Base-by-base conservation (phyloP, 2,113 vertebrate species). In the Holacanthus passer region DNA sequence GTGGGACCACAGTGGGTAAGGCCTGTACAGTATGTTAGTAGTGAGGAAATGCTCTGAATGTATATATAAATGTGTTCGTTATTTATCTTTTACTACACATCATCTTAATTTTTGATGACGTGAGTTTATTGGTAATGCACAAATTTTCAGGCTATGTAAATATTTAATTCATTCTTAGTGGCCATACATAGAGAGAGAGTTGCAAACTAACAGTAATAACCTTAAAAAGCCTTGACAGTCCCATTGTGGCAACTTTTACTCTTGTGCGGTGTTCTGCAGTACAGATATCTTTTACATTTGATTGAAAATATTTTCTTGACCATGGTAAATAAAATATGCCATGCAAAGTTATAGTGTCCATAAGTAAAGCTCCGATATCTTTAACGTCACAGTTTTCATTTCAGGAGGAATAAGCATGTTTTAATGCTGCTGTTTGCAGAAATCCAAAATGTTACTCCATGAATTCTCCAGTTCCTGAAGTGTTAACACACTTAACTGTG, bases 1-100 rank as follows among this genome's bases (percentile, higher is more conserved):
- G 76, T 96, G 96, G 96, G 95, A 96, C 84, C 93, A 95, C 65
- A 94, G 94, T 60, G 95, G 96, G 96, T 96, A 93, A 93, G 95
- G 53, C 53, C 11, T 50, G 5, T 9, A 37, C 11, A 27, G 19
- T 22, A 56, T 55, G 53, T 37, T 58, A 27, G 32, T 12, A 8
- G 20, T 41, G 32, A 27, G 20, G 39, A 27, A 11, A 65, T 14
- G 5, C 41, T 7, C 35, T 37, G 35, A 37, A 37, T 37, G 8
- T 5, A 5, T 5, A 37, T n/a, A n/a, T n/a, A n/a, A n/a, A n/a
- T 37, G 35, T 8, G 8, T 37, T 2, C 8, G 35, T 37, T 37
- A n/a, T n/a, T n/a, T n/a, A n/a, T n/a, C n/a, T n/a, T n/a, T n/a
- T n/a, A n/a, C n/a, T 37, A 37, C 4, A 37, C 35, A 37, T 5